These are phyloP conservation scores for Pelvicachromis taeniatus DNA, from an alignment of 2,113 vertebrate species.

Conservation along the genomic window DNA sequence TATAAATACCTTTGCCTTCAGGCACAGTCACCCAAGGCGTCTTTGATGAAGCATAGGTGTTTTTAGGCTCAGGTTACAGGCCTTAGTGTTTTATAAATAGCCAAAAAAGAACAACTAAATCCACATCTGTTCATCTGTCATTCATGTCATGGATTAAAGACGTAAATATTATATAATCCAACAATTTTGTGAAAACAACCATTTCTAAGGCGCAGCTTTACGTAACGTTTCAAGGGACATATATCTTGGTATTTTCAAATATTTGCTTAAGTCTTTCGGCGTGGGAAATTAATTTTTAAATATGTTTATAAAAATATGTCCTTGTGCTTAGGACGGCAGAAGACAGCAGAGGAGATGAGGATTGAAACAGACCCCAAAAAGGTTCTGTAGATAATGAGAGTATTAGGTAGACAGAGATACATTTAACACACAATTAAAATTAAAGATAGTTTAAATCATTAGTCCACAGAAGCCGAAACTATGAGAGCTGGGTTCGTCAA, in stretches of 20 bases:
- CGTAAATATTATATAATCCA: background rate
- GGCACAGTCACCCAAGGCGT: background rate
- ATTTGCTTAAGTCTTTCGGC: background rate
- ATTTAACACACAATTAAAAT: background rate
- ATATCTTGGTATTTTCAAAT: background rate
- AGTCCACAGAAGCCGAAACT: background rate
- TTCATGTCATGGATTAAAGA: background rate
- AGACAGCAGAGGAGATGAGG: background rate
- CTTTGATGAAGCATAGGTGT: background rate
- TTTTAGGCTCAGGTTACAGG: background rate
- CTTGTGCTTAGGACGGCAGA: rapidly evolving
- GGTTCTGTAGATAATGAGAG: background rate
- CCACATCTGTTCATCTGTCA: background rate
- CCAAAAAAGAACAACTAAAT: background rate
- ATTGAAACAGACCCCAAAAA: background rate
- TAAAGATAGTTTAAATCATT: background rate
- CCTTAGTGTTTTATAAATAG: background rate
- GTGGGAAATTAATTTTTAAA: background rate
- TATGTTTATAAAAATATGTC: background rate
- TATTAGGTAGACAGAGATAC: background rate
- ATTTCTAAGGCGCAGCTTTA: background rate
- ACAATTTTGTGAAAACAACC: background rate
- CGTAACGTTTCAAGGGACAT: background rate
- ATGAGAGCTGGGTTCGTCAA: background rate
- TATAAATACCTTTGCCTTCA: background rate